Base-by-base conservation (phyloP, 2,113 vertebrate species). In the Thalassoma bifasciatum region DNA sequence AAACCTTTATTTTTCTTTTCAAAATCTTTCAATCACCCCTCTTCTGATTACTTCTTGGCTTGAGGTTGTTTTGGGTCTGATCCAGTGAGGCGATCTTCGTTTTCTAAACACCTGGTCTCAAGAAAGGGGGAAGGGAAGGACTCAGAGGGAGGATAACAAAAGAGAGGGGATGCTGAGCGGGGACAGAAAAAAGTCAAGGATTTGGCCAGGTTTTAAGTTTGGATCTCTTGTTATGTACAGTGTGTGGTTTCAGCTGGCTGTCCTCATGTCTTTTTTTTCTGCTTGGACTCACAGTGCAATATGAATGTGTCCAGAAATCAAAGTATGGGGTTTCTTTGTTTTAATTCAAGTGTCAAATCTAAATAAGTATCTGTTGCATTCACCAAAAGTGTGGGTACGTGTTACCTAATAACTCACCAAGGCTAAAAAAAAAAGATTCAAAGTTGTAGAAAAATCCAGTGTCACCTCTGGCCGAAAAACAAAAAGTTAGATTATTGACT, bases 51-150 rank as follows among this genome's bases (percentile, higher is more conserved):
- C 61, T 66, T 52, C 66, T 66, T 36, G 30, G 66, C 49, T 65
- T 3, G 4, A 7, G 21, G 38, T 66, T 17, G 24, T 74, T 67
- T 47, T 49, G n/a, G 53, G 67, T 74, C 38, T 21, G 10, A 63
- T 67, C 53, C 52, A 74, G 21, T 9, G n/a, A 57, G n/a, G 19
- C 34, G 19, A 38, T 36, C 40, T 26, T 17, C 64, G 57, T 73
- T 62, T 65, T 54, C 46, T 38, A 50, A 58, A 71, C 80, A 88
- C 77, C 79, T 85, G 82, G 79, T 58, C 16, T 53, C 46, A 88
- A 83, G 82, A 71, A 86, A 75, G 58, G 62, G 69, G 49, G 36
- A n/a, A n/a, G 40, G 12, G 40, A 1, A 21, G 26, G 54, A 36
- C 38, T 58, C 0, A 90, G 86, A 86, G 88, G 85, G 71, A 82